Evolutionary conservation across 37 sponge, comb jelly and placozoan genomes (phyloP).

Genomic region (Beroe ovata): DNA sequence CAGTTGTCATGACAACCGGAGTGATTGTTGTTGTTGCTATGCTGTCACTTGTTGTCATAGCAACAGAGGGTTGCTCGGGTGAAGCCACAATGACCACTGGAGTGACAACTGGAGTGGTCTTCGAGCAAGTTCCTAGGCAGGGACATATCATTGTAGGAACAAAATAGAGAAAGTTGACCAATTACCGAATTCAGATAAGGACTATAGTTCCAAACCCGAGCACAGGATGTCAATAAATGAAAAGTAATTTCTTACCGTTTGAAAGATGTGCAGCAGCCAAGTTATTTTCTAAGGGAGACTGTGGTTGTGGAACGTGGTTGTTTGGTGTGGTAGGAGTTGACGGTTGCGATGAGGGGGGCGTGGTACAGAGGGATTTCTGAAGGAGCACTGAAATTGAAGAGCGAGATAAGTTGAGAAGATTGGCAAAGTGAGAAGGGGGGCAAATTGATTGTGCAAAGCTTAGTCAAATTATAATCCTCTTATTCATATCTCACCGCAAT

Average conservation of each 20-base stretch:
- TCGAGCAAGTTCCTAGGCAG: no score
- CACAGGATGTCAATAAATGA: no score
- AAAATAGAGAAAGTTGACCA: no score
- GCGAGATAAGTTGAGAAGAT: no score
- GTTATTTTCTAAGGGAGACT: constrained; percentile 8
- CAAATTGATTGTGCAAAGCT: no score
- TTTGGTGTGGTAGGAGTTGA: background rate
- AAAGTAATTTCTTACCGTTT: background rate
- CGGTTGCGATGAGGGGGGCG: background rate
- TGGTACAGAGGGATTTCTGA: constrained; percentile 8
- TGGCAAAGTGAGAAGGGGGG: no score
- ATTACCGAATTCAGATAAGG: no score
- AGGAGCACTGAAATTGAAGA: constrained; percentile 35
- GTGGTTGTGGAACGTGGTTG: background rate
- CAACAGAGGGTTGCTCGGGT: background rate
- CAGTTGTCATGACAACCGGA: background rate
- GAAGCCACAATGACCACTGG: no score
- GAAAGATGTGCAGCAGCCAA: background rate
- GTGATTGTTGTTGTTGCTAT: background rate
- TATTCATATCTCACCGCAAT: background rate
- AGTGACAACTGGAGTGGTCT: no score
- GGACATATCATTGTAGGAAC: no score
- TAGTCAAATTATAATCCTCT: no score
- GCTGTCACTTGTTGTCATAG: background rate
- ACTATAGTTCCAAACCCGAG: no score